These are phyloP conservation scores for Cryptus armator DNA, from an alignment of 2,888 invertebrate species.

Conservation along the genomic window DNA sequence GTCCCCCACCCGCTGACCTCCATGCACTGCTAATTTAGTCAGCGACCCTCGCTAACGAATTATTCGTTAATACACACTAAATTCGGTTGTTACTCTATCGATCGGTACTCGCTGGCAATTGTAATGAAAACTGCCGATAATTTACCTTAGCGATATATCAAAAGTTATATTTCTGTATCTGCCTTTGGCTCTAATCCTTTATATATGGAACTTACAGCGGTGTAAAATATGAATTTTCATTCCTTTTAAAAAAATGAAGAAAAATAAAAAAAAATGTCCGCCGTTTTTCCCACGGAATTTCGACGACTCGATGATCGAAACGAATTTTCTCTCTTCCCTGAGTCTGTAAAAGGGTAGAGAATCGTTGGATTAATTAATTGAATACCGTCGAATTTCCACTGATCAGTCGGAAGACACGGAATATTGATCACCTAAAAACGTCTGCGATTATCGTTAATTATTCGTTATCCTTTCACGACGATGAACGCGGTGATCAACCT, in stretches of 20 bases:
- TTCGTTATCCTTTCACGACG: background rate
- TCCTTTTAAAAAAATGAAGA: background rate
- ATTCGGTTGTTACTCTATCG: background rate
- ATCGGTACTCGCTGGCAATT: background rate
- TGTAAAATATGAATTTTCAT: background rate
- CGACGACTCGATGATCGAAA: background rate
- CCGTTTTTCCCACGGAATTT: too few relatives aligned
- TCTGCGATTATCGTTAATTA: background rate
- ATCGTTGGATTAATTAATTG: slow-evolving; percentile 21
- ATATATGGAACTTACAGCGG: background rate
- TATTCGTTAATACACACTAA: background rate
- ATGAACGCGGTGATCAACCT: background rate
- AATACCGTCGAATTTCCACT: background rate
- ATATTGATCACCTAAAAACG: slow-evolving; percentile 7
- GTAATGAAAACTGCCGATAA: background rate
- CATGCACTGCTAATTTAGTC: background rate
- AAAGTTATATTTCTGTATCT: background rate
- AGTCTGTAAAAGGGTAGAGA: slow-evolving; percentile 2
- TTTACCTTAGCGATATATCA: background rate
- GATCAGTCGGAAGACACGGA: background rate
- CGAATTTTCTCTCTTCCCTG: background rate
- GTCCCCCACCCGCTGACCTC: background rate
- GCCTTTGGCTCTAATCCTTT: background rate
- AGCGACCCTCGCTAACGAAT: background rate
- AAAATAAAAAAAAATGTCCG: background rate